These are phyloP conservation scores for Hymenochirus boettgeri DNA, from an alignment of 2,113 vertebrate genomes.

Conservation along the genomic window DNA sequence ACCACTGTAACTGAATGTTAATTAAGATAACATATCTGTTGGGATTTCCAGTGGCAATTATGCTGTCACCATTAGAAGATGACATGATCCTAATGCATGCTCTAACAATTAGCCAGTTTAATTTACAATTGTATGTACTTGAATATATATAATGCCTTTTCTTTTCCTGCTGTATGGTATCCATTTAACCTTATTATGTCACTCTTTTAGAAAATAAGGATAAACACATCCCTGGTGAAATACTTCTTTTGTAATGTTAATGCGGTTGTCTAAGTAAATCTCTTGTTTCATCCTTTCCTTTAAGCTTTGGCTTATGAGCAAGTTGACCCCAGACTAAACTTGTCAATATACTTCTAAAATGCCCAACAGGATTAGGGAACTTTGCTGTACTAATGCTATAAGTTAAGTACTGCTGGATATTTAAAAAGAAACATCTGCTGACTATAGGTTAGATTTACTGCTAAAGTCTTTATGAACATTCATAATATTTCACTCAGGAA, in stretches of 20 bases:
- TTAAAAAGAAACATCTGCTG: too few relatives aligned
- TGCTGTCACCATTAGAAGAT: slow-evolving; percentile 24
- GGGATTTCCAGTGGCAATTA: slow-evolving; percentile 22
- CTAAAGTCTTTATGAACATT: too few relatives aligned
- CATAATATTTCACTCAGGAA: too few relatives aligned
- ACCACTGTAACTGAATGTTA: too few relatives aligned
- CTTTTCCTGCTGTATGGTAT: slow-evolving; percentile 21
- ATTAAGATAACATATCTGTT: not conserved
- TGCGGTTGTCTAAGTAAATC: slow-evolving; percentile 49
- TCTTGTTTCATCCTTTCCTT: slow-evolving; percentile 29
- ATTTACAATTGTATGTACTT: slow-evolving; percentile 37
- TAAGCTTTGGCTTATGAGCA: slow-evolving; percentile 50
- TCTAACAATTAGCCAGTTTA: slow-evolving; percentile 47
- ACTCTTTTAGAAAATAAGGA: slow-evolving; percentile 43
- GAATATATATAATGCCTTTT: slow-evolving; percentile 8
- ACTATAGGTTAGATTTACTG: too few relatives aligned
- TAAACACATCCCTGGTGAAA: slow-evolving; percentile 50
- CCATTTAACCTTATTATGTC: slow-evolving; percentile 45
- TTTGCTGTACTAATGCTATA: slow-evolving; percentile 48
- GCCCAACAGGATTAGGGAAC: slow-evolving; percentile 43
- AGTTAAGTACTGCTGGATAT: slow-evolving; percentile 22
- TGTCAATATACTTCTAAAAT: slow-evolving; percentile 47
- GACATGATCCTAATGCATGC: slow-evolving; percentile 29
- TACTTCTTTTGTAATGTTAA: slow-evolving; percentile 54
- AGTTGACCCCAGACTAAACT: slow-evolving; percentile 53